Evolutionary conservation across 2,888 invertebrate genomes (phyloP).

Genomic region (Zygogramma bicolorata): DNA sequence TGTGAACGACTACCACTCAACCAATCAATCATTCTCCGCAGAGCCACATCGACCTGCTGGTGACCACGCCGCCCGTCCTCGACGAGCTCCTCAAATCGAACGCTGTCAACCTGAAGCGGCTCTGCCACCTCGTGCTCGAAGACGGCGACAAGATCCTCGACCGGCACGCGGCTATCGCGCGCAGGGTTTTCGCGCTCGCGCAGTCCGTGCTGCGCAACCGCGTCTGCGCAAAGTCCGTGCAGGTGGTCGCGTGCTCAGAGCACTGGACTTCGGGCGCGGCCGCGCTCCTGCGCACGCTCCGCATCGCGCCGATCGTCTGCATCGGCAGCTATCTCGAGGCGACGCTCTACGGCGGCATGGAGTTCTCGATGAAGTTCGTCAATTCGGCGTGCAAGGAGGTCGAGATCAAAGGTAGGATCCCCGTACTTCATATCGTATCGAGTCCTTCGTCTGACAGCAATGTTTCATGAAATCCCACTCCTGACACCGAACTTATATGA

Average conservation of each 20-base stretch:
- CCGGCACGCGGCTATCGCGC: slow-evolving; percentile 69
- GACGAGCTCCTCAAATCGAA: slow-evolving; percentile 68
- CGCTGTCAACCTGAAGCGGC: slow-evolving; percentile 71
- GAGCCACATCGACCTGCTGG: slow-evolving; percentile 74
- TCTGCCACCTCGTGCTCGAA: slow-evolving; percentile 79
- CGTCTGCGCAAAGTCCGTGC: slow-evolving; percentile 68
- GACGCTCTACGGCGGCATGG: slow-evolving; percentile 75
- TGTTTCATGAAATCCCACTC: too few relatives aligned
- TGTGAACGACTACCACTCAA: too few relatives aligned
- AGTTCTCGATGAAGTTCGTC: slow-evolving; percentile 66
- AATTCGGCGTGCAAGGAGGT: slow-evolving; percentile 54
- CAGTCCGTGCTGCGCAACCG: slow-evolving; percentile 67
- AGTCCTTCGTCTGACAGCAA: too few relatives aligned
- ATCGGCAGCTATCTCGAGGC: slow-evolving; percentile 82
- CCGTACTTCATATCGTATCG: too few relatives aligned
- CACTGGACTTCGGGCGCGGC: slow-evolving; percentile 75
- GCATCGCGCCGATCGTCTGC: slow-evolving; percentile 73
- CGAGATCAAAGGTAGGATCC: slow-evolving; percentile 66
- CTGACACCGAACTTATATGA: too few relatives aligned
- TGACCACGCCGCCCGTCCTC: slow-evolving; percentile 75
- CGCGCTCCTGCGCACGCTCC: slow-evolving; percentile 69
- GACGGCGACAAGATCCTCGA: slow-evolving; percentile 75
- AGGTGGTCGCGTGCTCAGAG: slow-evolving; percentile 72
- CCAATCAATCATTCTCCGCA: too few relatives aligned
- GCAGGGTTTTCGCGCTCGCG: slow-evolving; percentile 65